Conservation (phyloP, 2,888 invertebrate species). For the Maniola hyperantus region DNA sequence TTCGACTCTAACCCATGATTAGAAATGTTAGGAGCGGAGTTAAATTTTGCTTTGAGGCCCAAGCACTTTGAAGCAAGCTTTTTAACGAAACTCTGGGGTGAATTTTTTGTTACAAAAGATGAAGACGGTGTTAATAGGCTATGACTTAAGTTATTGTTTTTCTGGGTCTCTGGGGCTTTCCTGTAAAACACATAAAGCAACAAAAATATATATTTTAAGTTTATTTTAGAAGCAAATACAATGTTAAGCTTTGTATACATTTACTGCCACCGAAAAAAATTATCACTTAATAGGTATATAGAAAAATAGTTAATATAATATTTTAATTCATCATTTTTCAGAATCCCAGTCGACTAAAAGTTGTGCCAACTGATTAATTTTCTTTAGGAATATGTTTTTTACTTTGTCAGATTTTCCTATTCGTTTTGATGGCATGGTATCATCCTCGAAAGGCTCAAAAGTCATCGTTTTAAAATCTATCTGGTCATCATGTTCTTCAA, state of each 20-base stretch:
- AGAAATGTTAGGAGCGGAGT: constrained; percentile 78
- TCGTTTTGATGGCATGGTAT: background rate
- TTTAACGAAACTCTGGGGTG: constrained; percentile 77
- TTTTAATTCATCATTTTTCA: constrained; percentile 8
- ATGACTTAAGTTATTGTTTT: constrained; percentile 72
- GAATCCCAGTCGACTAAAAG: constrained; percentile 53
- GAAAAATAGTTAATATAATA: constrained; percentile 1
- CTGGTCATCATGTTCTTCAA: background rate
- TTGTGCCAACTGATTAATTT: constrained; percentile 54
- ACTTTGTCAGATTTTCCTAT: constrained; percentile 22
- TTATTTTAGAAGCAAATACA: constrained; percentile 13
- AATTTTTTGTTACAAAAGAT: constrained; percentile 72
- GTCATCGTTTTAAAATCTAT: constrained; percentile 16
- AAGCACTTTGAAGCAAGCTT: constrained; percentile 81
- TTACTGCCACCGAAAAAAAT: constrained; percentile 47
- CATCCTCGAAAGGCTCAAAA: constrained; percentile 41
- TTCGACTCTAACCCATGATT: constrained; percentile 63
- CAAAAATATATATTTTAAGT: constrained; percentile 46
- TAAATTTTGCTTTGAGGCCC: constrained; percentile 77
- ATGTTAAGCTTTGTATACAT: constrained; percentile 36
- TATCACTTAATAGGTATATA: constrained; percentile 12
- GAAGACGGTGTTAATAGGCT: constrained; percentile 73
- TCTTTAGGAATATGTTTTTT: constrained; percentile 51
- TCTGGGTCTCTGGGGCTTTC: constrained; percentile 77
- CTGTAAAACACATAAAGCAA: constrained; percentile 73